A percentile compares a stretch with the other conserved stretches of the same genome.
Conservation (phyloP, 1,140 invertebrate species). For the Cotesia chilonis region DNA sequence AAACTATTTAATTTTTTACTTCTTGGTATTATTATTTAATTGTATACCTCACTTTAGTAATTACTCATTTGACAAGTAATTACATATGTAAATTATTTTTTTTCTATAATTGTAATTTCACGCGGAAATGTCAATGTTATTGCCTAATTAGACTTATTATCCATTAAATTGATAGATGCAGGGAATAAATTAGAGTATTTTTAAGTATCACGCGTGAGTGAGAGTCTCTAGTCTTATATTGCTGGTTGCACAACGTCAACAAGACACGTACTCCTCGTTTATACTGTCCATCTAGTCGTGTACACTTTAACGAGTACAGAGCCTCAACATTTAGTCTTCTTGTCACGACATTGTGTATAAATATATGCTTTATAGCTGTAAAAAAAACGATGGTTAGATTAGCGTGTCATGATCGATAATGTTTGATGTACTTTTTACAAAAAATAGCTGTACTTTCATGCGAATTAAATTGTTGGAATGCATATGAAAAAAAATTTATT, state of each 20-base stretch:
- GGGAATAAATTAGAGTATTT: conserved; percentile 8
- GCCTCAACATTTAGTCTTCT: neutral
- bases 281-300: neutral
- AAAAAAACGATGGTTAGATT: too few species aligned
- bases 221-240: conserved; percentile 14
- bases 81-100: too few species aligned
- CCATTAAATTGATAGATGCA: conserved; percentile 19
- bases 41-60: too few species aligned
- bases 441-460: too few species aligned
- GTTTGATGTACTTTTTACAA: too few species aligned
- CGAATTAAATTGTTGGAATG: too few species aligned
- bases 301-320: conserved; percentile 8
- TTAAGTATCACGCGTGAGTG: neutral
- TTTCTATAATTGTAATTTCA: neutral
- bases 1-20: too few species aligned
- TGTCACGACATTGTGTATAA: neutral
- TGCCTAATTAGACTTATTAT: too few species aligned
- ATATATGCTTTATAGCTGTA: too few species aligned
- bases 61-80: too few species aligned
- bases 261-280: conserved; percentile 14
- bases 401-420: neutral
- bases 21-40: too few species aligned
- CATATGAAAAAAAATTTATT: too few species aligned
- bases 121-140: neutral
- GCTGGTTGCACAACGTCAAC: conserved; percentile 16